Evolutionary conservation across 2,888 invertebrate genomes (phyloP).

Genomic region (Caenorhabditis sp.): DNA sequence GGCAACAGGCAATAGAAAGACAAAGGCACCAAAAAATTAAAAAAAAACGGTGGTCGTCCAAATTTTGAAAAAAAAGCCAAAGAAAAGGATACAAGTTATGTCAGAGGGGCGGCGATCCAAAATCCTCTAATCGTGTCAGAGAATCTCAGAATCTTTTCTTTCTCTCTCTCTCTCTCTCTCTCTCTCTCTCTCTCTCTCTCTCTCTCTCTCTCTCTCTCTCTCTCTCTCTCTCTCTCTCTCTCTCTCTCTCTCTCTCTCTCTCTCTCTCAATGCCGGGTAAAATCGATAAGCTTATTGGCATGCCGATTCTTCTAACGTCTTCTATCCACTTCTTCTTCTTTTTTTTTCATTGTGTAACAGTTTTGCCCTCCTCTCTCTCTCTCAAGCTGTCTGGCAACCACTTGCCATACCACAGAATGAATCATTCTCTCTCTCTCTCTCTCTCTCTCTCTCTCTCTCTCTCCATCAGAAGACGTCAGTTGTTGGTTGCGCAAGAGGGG

Average conservation of each 20-base stretch:
- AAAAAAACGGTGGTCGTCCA: no score
- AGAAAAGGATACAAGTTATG: no score
- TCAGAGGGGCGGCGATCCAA: no score
- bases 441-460: no score
- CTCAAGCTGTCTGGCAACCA: conserved; percentile 5
- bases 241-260: neutral
- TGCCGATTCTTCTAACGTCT: neutral
- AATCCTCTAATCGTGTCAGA: neutral
- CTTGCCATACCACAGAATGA: neutral
- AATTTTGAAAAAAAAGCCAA: no score
- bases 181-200: no score
- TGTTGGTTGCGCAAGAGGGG: conserved; percentile 44
- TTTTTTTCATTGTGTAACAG: conserved; percentile 8
- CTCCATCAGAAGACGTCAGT: neutral
- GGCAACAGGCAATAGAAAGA: no score
- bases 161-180: no score
- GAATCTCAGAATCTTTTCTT: neutral
- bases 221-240: no score
- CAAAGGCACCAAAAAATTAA: no score
- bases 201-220: no score
- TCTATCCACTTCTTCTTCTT: neutral
- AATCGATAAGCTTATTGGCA: conserved; percentile 1
- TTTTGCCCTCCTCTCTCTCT: conserved; percentile 10
- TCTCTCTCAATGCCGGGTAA: neutral
- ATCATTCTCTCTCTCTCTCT: no score